phyloP scores from a whole-genome alignment of 2,888 invertebrate genomes.

The Druceiella hillmani region DNA sequence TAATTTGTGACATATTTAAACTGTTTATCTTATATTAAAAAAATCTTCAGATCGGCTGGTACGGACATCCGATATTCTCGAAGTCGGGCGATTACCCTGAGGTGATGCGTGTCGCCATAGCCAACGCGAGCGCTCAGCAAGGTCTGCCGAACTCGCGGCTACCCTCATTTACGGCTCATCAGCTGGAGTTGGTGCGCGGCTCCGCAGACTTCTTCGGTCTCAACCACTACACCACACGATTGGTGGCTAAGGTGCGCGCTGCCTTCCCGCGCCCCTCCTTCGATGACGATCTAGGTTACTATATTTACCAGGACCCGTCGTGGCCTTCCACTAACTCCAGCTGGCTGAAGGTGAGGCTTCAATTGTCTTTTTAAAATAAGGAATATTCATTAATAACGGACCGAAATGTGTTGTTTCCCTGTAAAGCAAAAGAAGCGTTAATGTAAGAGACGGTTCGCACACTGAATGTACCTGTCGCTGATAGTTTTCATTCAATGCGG shows the following conservation, averaged over 20 bases:
- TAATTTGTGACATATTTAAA: too few relatives aligned
- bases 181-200: constrained; percentile 53
- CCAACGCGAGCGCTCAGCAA: constrained; percentile 51
- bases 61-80: constrained; percentile 60
- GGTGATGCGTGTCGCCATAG: constrained; percentile 55
- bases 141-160: constrained; percentile 56
- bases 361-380: too few relatives aligned
- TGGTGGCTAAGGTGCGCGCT: constrained; percentile 34
- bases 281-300: constrained; percentile 37
- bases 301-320: constrained; percentile 34
- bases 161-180: constrained; percentile 54
- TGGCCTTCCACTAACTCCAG: constrained; percentile 47
- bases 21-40: too few relatives aligned
- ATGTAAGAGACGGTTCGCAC: too few relatives aligned
- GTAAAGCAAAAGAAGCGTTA: too few relatives aligned
- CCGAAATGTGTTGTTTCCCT: too few relatives aligned
- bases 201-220: constrained; percentile 69
- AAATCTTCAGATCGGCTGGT: constrained; percentile 60
- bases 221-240: constrained; percentile 63
- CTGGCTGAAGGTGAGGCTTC: constrained; percentile 44
- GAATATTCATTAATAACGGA: too few relatives aligned
- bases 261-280: constrained; percentile 39
- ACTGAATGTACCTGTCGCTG: too few relatives aligned
- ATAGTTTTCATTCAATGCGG: too few relatives aligned
- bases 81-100: constrained; percentile 60